Percentiles rank a stretch among this genome's conserved stretches.
phyloP scores from a whole-genome alignment of 2,888 invertebrate species.

The Drosophila maculinotata region DNA sequence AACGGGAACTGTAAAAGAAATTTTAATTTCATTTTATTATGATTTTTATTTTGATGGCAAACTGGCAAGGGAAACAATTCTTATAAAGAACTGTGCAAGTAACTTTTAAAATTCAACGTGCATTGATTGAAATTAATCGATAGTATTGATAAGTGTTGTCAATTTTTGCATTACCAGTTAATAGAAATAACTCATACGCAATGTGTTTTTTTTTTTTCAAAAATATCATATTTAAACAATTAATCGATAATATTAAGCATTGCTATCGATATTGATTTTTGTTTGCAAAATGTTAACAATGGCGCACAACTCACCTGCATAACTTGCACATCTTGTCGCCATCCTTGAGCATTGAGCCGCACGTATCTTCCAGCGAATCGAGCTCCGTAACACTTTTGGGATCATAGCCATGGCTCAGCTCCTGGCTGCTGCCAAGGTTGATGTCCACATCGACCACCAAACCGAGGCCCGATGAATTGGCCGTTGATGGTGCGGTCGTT shows the following conservation, averaged over 20 bases:
- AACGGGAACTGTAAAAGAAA: slow-evolving; percentile 87
- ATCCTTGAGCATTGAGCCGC: slow-evolving; percentile 78
- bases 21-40: background rate
- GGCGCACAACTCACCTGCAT: slow-evolving; percentile 87
- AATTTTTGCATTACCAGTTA: no score
- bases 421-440: slow-evolving; percentile 59
- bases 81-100: no score
- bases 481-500: slow-evolving; percentile 47
- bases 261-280: background rate
- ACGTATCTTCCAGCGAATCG: slow-evolving; percentile 84
- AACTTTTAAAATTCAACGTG: no score
- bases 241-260: background rate
- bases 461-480: slow-evolving; percentile 60
- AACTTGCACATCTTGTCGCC: slow-evolving; percentile 88
- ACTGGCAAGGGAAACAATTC: no score
- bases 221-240: background rate
- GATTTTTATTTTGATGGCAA: background rate
- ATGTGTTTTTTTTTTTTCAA: no score
- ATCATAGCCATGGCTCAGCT: slow-evolving; percentile 76
- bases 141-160: no score
- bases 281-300: background rate
- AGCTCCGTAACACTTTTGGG: slow-evolving; percentile 79
- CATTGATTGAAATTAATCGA: no score
- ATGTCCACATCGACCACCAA: slow-evolving; percentile 77
- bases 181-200: no score